A percentile compares a stretch with the other conserved stretches of the same genome.
Evolutionary conservation across 1,140 invertebrate genomes (phyloP).

Genomic region (Stegodyphus mimosarum): DNA sequence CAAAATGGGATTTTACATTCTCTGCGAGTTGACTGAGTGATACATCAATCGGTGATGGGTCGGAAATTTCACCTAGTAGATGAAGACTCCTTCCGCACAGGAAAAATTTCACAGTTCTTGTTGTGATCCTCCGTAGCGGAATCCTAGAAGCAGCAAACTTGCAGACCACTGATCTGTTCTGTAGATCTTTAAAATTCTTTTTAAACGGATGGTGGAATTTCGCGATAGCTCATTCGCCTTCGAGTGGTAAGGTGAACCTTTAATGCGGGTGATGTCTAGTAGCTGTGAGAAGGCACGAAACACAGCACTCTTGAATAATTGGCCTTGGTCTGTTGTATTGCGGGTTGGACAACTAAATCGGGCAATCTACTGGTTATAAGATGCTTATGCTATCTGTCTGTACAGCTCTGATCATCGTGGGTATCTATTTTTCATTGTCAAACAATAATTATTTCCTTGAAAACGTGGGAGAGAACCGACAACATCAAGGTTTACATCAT

Average conservation of each 20-base stretch:
- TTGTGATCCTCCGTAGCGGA: background rate
- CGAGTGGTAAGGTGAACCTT: conserved; percentile 14
- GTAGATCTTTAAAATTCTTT: background rate
- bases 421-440: conserved; percentile 6
- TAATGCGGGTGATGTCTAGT: background rate
- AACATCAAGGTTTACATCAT: conserved; percentile 3
- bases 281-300: background rate
- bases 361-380: conserved; percentile 13
- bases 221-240: conserved; percentile 5
- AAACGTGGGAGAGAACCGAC: conserved; percentile 8
- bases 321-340: conserved; percentile 18
- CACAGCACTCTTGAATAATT: background rate
- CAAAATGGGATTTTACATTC: background rate
- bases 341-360: conserved; percentile 1
- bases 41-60: background rate
- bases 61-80: conserved; percentile 24
- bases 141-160: conserved; percentile 13
- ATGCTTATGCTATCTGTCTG: background rate
- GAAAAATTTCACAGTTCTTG: background rate
- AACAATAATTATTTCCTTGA: background rate
- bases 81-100: background rate
- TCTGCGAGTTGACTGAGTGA: background rate
- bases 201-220: conserved; percentile 8
- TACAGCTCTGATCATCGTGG: conserved; percentile 7
- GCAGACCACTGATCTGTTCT: background rate